Evolutionary conservation across 2,113 vertebrate species (phyloP).

Genomic region (Tragulus kanchil): DNA sequence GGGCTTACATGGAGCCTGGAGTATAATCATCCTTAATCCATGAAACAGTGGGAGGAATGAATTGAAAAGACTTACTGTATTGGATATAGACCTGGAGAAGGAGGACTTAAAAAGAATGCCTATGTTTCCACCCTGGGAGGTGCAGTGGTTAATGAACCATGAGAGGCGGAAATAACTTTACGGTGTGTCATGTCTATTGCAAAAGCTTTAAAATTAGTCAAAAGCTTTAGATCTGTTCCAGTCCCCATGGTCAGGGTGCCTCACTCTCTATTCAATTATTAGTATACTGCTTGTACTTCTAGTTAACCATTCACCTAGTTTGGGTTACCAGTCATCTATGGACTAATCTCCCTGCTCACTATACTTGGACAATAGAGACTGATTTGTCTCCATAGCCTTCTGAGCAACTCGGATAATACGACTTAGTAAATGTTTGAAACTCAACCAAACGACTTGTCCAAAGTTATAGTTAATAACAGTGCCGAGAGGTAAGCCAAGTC

Average conservation of each 20-base stretch:
- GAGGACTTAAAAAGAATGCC: slow-evolving; percentile 20
- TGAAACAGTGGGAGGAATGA: neutral
- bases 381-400: neutral
- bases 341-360: neutral
- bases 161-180: neutral
- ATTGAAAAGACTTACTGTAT: neutral
- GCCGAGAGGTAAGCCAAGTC: neutral
- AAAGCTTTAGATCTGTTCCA: neutral
- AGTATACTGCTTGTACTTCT: neutral
- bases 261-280: neutral
- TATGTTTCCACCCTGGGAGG: neutral
- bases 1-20: neutral
- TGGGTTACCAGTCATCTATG: neutral
- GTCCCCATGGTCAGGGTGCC: neutral
- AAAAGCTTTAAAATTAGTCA: neutral
- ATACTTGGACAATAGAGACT: neutral
- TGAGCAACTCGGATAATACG: neutral
- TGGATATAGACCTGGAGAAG: neutral
- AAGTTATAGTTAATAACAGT: neutral
- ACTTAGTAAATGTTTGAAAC: slow-evolving; percentile 5
- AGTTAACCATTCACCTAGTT: neutral
- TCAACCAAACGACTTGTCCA: neutral
- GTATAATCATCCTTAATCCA: neutral
- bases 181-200: too few species aligned
- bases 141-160: neutral